These are phyloP conservation scores for Trichoplusia ni DNA, from an alignment of 1,140 invertebrate genomes.

Conservation along the genomic window DNA sequence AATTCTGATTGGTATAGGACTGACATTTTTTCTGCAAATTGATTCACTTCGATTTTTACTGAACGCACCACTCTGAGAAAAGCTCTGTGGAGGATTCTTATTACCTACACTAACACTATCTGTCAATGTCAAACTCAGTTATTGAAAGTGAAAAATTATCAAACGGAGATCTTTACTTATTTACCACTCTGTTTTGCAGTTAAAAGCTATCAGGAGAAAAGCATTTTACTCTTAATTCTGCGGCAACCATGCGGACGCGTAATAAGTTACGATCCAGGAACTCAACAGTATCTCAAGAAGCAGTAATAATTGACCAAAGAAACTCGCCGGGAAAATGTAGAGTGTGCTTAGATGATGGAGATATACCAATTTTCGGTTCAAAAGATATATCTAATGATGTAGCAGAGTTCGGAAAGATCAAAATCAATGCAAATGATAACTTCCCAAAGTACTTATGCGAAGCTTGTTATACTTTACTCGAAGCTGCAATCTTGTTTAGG, in stretches of 20 bases:
- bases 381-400: slow-evolving; percentile 27
- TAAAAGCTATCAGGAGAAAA: too few species aligned
- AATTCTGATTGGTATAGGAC: too few species aligned
- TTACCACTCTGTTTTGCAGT: too few species aligned
- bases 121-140: too few species aligned
- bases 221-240: too few species aligned
- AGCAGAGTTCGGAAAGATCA: slow-evolving; percentile 13
- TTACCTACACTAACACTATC: too few species aligned
- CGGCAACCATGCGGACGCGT: neutral
- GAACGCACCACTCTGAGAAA: too few species aligned
- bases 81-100: too few species aligned
- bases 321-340: slow-evolving; percentile 22
- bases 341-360: slow-evolving; percentile 34
- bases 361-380: slow-evolving; percentile 32
- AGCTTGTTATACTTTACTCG: slow-evolving; percentile 26
- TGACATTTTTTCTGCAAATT: too few species aligned
- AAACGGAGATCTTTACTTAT: too few species aligned
- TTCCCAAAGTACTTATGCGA: slow-evolving; percentile 33
- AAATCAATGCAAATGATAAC: slow-evolving; percentile 27
- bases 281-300: neutral
- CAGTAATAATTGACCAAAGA: neutral
- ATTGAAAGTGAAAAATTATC: too few species aligned
- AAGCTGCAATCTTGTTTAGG: slow-evolving; percentile 35
- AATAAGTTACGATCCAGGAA: neutral
- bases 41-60: too few species aligned